Evolutionary conservation across 2,888 invertebrate species (phyloP).

Genomic region (Neoitamus cyanurus): DNA sequence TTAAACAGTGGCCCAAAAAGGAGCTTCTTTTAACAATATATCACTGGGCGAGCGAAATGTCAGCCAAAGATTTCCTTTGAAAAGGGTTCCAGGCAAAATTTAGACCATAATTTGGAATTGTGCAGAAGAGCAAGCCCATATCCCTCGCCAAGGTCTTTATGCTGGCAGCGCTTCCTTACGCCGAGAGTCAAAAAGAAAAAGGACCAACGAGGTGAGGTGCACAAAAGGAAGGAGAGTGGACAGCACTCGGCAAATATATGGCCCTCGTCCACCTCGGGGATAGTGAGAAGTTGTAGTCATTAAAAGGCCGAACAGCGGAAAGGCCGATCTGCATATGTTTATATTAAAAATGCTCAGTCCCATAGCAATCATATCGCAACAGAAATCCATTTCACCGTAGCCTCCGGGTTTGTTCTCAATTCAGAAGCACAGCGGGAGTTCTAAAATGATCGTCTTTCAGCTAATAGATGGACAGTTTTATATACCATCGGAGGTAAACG

Average conservation of each 20-base stretch:
- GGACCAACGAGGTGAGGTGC: background rate
- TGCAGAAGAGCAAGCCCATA: background rate
- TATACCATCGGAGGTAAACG: constrained; percentile 47
- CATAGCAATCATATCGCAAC: constrained; percentile 29
- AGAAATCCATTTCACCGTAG: constrained; percentile 71
- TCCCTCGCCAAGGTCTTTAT: background rate
- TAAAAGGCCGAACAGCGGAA: constrained; percentile 39
- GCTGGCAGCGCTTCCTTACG: constrained; percentile 20
- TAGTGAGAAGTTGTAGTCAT: constrained; percentile 45
- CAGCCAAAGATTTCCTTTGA: constrained; percentile 17
- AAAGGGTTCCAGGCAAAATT: constrained; percentile 27
- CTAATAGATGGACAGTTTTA: constrained; percentile 59
- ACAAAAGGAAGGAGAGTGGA: background rate
- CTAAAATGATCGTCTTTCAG: constrained; percentile 65
- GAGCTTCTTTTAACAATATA: constrained; percentile 42
- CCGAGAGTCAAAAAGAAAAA: background rate
- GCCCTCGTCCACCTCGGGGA: constrained; percentile 30
- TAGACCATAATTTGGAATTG: background rate
- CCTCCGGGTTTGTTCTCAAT: constrained; percentile 79
- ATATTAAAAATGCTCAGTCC: constrained; percentile 35
- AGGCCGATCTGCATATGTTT: constrained; percentile 45
- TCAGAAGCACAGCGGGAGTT: constrained; percentile 79
- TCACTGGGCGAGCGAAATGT: constrained; percentile 39
- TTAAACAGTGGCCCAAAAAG: constrained; percentile 46
- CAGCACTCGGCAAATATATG: constrained; percentile 28